phyloP scores from a whole-genome alignment of 2,888 invertebrate genomes.

The Augochlorella aurata region DNA sequence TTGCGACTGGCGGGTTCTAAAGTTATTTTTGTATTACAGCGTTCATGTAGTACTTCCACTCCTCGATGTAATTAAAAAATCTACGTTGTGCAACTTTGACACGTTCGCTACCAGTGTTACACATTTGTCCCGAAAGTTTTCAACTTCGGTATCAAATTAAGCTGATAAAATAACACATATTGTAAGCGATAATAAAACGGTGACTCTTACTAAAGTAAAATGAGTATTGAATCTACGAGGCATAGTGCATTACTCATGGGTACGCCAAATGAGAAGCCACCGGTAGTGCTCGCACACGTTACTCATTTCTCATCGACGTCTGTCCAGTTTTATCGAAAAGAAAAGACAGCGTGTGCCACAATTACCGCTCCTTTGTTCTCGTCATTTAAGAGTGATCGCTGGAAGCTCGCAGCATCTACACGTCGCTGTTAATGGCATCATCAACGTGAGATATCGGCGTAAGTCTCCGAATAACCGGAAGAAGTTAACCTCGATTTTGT shows the following conservation, averaged over 20 bases:
- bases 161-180: too few species aligned
- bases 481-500: constrained; percentile 79
- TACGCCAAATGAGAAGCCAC: constrained; percentile 30
- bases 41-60: too few species aligned
- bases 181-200: background rate
- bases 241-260: background rate
- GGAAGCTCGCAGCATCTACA: background rate
- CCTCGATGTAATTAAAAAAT: too few species aligned
- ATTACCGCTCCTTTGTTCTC: constrained; percentile 57
- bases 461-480: constrained; percentile 73
- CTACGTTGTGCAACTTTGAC: too few species aligned
- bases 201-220: background rate
- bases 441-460: constrained; percentile 67
- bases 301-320: constrained; percentile 24
- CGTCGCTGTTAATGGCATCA: constrained; percentile 64
- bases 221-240: background rate
- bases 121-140: too few species aligned
- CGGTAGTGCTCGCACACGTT: constrained; percentile 30
- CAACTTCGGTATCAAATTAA: too few species aligned
- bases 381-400: constrained; percentile 47
- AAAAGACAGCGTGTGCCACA: constrained; percentile 19
- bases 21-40: too few species aligned
- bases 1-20: too few species aligned
- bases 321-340: background rate
- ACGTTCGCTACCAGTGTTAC: too few species aligned